A percentile compares a stretch with the other conserved stretches of the same genome.
Conservation (phyloP, 2,113 vertebrate genomes). For the Varanus komodoensis region DNA sequence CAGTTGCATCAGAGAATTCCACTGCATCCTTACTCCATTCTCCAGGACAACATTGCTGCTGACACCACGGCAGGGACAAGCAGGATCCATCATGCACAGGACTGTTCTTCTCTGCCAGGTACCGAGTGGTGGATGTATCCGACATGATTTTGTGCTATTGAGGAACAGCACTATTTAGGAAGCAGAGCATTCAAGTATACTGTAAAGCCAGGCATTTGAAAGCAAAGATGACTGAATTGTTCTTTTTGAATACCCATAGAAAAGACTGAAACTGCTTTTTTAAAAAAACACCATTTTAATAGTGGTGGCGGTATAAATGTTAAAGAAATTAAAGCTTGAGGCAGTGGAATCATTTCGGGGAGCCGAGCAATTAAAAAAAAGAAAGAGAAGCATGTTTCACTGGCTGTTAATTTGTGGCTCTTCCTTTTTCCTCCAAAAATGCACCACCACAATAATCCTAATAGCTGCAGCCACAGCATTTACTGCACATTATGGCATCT, state of each 20-base stretch:
- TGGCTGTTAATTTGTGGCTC: slow-evolving; percentile 71
- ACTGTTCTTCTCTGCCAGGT: neutral
- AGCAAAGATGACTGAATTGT: neutral
- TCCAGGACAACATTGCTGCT: neutral
- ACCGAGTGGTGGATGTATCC: neutral
- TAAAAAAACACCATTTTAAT: neutral
- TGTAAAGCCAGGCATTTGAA: rapidly evolving
- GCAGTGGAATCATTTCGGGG: slow-evolving; percentile 16
- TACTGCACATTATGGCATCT: slow-evolving; percentile 66
- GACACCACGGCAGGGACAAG: neutral
- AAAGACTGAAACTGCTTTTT: neutral
- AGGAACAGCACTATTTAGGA: no score
- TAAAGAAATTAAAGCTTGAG: neutral
- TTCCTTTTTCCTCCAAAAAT: slow-evolving; percentile 47
- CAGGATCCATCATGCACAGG: neutral
- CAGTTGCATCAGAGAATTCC: neutral
- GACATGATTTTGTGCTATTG: neutral
- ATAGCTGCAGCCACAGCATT: slow-evolving; percentile 73
- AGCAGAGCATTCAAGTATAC: neutral
- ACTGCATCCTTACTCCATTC: neutral
- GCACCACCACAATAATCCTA: slow-evolving; percentile 65
- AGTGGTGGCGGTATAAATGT: neutral
- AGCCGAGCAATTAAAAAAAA: slow-evolving; percentile 33
- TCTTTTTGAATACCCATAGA: neutral
- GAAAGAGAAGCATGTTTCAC: slow-evolving; percentile 51